phyloP scores from a whole-genome alignment of 2,113 vertebrate species.

The Notechis scutatus region DNA sequence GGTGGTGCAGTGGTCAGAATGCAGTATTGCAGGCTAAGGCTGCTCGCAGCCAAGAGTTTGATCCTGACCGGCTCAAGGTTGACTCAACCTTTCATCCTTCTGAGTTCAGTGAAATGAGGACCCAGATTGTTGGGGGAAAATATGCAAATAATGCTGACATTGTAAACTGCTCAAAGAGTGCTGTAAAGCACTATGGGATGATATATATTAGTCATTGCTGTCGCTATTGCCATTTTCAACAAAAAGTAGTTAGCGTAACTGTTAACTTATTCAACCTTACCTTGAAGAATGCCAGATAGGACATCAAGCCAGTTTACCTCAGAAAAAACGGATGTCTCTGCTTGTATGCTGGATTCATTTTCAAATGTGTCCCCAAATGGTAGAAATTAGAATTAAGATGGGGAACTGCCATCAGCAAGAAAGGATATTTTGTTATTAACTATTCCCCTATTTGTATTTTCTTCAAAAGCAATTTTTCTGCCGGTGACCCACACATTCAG shows the following conservation, averaged over 20 bases:
- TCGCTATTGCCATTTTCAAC: slow-evolving; percentile 20
- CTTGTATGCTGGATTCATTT: background rate
- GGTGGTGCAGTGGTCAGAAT: background rate
- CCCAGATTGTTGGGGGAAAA: background rate
- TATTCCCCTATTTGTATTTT: slow-evolving; percentile 27
- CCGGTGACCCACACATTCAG: slow-evolving; percentile 26
- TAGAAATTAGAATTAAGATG: background rate
- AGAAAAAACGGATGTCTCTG: slow-evolving; percentile 19
- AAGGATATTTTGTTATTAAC: slow-evolving; percentile 29
- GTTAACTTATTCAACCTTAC: background rate
- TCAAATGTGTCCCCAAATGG: background rate
- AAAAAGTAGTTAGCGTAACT: slow-evolving; percentile 45
- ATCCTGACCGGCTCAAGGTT: background rate
- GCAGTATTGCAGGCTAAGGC: background rate
- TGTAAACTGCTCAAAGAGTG: background rate
- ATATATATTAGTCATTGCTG: background rate
- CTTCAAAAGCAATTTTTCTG: slow-evolving; percentile 43
- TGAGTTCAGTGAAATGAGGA: background rate
- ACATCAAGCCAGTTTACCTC: slow-evolving; percentile 22
- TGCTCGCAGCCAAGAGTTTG: background rate
- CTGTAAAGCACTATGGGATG: background rate
- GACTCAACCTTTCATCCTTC: too few relatives aligned
- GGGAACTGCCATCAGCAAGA: background rate
- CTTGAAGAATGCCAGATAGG: slow-evolving; percentile 29
- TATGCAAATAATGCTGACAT: background rate